Base-by-base conservation (phyloP, 2,113 vertebrate genomes). In the Fregata magnificens region DNA sequence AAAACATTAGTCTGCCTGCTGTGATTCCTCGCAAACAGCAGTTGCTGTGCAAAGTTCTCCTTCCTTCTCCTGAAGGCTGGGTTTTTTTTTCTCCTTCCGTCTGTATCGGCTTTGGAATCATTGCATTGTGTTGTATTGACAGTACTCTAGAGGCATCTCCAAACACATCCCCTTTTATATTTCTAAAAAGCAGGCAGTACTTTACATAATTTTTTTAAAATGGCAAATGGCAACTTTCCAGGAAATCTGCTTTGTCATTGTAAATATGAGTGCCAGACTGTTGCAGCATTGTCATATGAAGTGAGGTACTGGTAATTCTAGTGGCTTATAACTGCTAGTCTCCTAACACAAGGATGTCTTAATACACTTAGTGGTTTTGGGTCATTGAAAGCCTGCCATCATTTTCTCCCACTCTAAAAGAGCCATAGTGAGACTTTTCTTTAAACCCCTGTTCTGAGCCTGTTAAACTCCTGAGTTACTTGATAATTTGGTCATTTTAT, bases 211-310 rank as follows among this genome's bases (percentile, higher is more conserved):
- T 53, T 52, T 34, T n/a, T 2, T 36, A 50, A 28, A 61, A 42
- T 22, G 4, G 4, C 6, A 65, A 59, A 72, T 77, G 52, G 25
- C 24, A 61, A 34, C 29, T 76, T 87, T 32, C 17, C 3, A 19
- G 20, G n/a, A 92, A 74, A 72, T 86, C 10, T 79, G 20, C 5
- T 58, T 63, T 76, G 53, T 50, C 28, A 69, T 49, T 47, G 29
- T 53, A 91, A 77, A 53, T 58, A 70, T 17, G 24, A 49, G 18
- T 28, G 7, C 9, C 45, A 74, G 20, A 76, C 15, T 45, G 28
- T 56, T 0, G 0, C 24, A 77, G 31, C 7, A 22, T 9, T 77
- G 13, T 66, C 20, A 21, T 28, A 38, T 31, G 34, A 71, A 32
- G 13, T 34, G 28, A 72, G 3, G 5, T 40, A 44, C 31, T 66